Base-by-base conservation (phyloP, 30 jellyfish, hydroid and myxozoan species). In the Morbakka virulenta region DNA sequence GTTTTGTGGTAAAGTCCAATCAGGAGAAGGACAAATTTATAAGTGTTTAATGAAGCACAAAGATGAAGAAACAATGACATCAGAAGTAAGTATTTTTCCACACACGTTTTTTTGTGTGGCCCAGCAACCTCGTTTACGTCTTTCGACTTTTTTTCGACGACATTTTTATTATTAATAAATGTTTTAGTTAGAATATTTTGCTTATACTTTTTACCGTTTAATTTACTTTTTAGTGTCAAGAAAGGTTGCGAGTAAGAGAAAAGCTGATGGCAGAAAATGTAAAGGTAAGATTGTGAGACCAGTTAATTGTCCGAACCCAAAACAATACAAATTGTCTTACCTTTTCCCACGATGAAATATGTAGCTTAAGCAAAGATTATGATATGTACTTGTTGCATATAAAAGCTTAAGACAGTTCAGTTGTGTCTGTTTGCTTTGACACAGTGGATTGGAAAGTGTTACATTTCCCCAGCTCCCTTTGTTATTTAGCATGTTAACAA, bases 21-120 rank as follows among this genome's bases (percentile, higher is more conserved):
- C 96, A 23, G 98, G 98, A 12, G 93, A 79, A 3, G 98, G 98
- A 9, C 71, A 87, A 22, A 68, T 91, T 25, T 91, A 91, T 79
- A 81, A 91, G 73, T 91, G 98, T 73, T 73, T 91, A 20, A 67
- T 86, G 84, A 81, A 81, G 1, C 95, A 91, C 75, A 78, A 71
- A 29, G 33, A 52, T 35, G 95, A 91, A 27, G 87, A 79, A 6
- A 50, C 83, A 26, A 90, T 90, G 98, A 63, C 95, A n/a, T 89
- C 64, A 68, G 91, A 72, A 68, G 97, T 88, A 77, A 49, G 96
- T 28, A n/a, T 14, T 21, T 24, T 67, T 22, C n/a, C n/a, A n/a
- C n/a, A n/a, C n/a, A n/a, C n/a, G n/a, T n/a, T n/a, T n/a, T 12
- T 12, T 17, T 62, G 20, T 0, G 20, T 20, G 17, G 17, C 0